Base-by-base conservation (phyloP, 2,797 vertebrate genomes). In the Bryconaethiops microstoma region DNA sequence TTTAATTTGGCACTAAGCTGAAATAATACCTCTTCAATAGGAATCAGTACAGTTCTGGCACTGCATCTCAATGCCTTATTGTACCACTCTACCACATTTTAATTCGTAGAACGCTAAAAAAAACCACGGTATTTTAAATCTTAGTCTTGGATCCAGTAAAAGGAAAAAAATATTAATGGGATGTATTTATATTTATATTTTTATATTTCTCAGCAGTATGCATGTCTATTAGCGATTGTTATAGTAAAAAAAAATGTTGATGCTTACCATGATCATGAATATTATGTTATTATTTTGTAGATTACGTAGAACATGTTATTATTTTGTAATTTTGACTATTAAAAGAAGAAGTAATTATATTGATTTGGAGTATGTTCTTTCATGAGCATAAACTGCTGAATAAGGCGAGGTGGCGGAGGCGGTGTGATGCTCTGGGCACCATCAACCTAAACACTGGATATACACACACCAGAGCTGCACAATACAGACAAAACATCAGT, bases 111-210 rank as follows among this genome's bases (percentile, higher is more conserved):
- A 83, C 64, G 90, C 91, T 92, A 4, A 64, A 64, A 64, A 64
- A 13, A 29, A n/a, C n/a, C n/a, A 88, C 93, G 91, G 92, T 93
- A 92, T 93, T 93, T 94, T 92, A 93, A 92, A 93, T 92, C 87
- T 90, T 93, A 94, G 92, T 93, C 91, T 89, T 92, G 88, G 87
- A 93, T 91, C 91, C 92, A 93, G 93, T 94, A 92, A 91, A 60
- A 76, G 62, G 35, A 42, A 74, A 69, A 55, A 91, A 92, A 93
- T 93, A 93, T 92, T 92, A 94, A 93, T 91, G 94, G 93, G 92
- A 94, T 94, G 92, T 94, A 94, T 94, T 94, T 94, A 95, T 95
- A 94, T 94, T 94, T 95, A 95, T 95, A 95, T 95, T 94, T 95
- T 94, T 95, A 93, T 95, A 95, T 94, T 95, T 95, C 93, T 94